Base-by-base conservation (phyloP, 1,140 invertebrate species). In the Drosophila orosa region DNA sequence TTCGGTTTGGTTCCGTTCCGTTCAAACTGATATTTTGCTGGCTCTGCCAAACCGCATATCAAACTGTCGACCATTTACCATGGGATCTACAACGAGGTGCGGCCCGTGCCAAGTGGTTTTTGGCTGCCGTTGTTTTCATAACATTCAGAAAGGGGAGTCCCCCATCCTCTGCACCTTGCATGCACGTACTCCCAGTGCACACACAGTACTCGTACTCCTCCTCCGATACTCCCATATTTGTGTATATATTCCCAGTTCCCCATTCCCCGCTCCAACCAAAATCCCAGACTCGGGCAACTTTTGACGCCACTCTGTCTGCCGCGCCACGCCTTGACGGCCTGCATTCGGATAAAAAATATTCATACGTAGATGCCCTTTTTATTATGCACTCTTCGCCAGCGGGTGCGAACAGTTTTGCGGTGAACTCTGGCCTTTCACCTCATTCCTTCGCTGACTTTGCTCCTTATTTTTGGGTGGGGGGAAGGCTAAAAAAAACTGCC, bases 21-120 rank as follows among this genome's bases (percentile, higher is more conserved):
- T 42, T 48, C 45, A 82, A 87, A 83, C 83, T 83, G 84, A 89
- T 89, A 89, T 87, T 87, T 89, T 87, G 83, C 84, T 87, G 67
- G 79, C 79, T 78, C 63, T 87, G 83, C 83, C 83, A 87, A 87
- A 87, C 83, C 83, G 80, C 83, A 87, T 87, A 87, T 87, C 83
- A 87, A 87, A 87, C 84, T 89, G 84, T 87, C 84, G 83, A 89
- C 84, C 79, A 89, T 87, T 83, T 87, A 87, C 69, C 83, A 86
- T 79, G 63, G 66, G 61, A 68, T 66, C 69, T 78, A 85, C 83
- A 85, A 72, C 82, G 65, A 87, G 82, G 71, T 89, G 83, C 84
- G 62, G 79, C 61, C 76, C 68, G 68, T 87, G 83, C 83, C 83
- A 87, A 87, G 84, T 87, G 83, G 84, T 87, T 87, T 72, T 87